Conservation (phyloP, 2,113 vertebrate species). For the Nansenia antarctica region DNA sequence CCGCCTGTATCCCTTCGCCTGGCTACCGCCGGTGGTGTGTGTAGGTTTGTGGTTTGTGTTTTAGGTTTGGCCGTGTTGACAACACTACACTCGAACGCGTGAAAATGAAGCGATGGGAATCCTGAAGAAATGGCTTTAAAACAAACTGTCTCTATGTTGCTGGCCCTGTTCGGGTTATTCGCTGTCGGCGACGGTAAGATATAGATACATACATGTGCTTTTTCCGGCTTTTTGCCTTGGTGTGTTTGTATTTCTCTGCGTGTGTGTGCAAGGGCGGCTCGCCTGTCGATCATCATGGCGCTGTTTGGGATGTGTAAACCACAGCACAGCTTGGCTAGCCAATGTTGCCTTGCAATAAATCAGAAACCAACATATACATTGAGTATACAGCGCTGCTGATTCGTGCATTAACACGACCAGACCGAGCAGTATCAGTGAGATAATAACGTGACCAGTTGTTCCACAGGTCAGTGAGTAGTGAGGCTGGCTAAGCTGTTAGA, state of each 20-base stretch:
- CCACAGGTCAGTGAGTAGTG: too few relatives aligned
- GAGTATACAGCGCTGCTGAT: neutral
- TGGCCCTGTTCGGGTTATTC: conserved; percentile 64
- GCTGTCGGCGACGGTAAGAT: conserved; percentile 72
- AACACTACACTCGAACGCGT: conserved; percentile 62
- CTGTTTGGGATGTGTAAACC: conserved; percentile 59
- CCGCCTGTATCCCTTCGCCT: conserved; percentile 45
- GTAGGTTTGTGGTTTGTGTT: conserved; percentile 71
- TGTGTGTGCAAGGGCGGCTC: conserved; percentile 17
- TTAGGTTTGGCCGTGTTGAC: conserved; percentile 60
- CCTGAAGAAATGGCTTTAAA: conserved; percentile 70
- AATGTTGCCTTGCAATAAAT: too few relatives aligned
- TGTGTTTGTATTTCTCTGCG: conserved; percentile 49
- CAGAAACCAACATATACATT: neutral
- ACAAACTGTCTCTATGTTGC: conserved; percentile 52
- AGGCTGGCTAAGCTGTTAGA: too few relatives aligned
- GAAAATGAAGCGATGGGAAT: conserved; percentile 75
- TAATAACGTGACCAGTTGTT: too few relatives aligned
- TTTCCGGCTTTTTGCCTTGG: conserved; percentile 61
- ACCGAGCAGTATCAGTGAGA: too few relatives aligned
- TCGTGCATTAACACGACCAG: neutral
- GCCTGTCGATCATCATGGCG: conserved; percentile 77
- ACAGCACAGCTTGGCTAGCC: conserved; percentile 42
- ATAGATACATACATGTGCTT: conserved; percentile 39
- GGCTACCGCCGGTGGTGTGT: conserved; percentile 48